Base-by-base conservation (phyloP, 1,140 invertebrate species). In the Ruditapes philippinarum region DNA sequence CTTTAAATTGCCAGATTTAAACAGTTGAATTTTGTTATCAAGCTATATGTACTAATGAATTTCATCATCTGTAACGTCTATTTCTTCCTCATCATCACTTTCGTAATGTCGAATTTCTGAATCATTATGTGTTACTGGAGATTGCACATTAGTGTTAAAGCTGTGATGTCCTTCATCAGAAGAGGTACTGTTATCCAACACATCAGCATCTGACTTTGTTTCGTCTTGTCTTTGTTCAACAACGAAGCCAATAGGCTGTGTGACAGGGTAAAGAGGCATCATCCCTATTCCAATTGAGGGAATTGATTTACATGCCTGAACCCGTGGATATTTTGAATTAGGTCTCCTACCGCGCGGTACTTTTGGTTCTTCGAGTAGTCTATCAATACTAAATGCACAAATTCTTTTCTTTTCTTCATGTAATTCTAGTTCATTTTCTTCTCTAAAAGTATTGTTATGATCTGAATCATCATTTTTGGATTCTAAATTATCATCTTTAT, bases 311-410 rank as follows among this genome's bases (percentile, higher is more conserved):
- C 96, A 95, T 4, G 96, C 96, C 91, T 96, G 94, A 17, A 96
- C 95, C 12, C 96, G 89, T 9, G 96, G 96, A 89, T 96, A 96
- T 91, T 96, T 96, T 22, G 95, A 95, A 89, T 96, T 96, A 19
- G 96, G 96, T 88, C 90, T 81, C 54, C 90, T 82, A 22, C 92
- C 90, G 49, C 89, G 79, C 0, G 92, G 87, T 42, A 91, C 89
- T 86, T 91, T 91, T 54, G 92, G 90, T 79, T 91, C 88, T 91
- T 91, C 92, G 31, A 92, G 73, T 79, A 92, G 80, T 85, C 92
- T 90, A 70, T 92, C 92, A 65, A 92, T 92, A 54, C 92, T 92
- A 88, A 92, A 92, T 60, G 92, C 90, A 83, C 90, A 90, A 14
- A n/a, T 38, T 57, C 33, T 31, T 76, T 60, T 82, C 73, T 89